Evolutionary conservation across 2,888 invertebrate genomes (phyloP).

Genomic region (Athalia cordata): DNA sequence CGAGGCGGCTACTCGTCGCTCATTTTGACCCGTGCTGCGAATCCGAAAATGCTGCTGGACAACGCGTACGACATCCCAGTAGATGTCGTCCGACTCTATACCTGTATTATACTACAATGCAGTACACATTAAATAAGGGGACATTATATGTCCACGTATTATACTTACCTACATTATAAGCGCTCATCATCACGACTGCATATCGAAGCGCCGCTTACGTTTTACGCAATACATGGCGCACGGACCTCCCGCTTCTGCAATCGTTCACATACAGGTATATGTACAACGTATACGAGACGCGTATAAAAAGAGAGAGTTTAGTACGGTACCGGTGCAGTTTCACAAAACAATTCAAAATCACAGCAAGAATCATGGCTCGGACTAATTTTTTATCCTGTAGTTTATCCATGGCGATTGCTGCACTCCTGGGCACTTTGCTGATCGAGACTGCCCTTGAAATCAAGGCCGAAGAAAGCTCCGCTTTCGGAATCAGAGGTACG

Average conservation of each 20-base stretch:
- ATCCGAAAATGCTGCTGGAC: slow-evolving; percentile 12
- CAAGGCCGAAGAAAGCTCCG: neutral
- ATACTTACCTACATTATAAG: no score
- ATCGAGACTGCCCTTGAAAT: neutral
- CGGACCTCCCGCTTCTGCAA: slow-evolving; percentile 1
- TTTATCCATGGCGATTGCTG: neutral
- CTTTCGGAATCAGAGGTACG: slow-evolving; percentile 6
- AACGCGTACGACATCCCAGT: no score
- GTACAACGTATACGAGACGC: neutral
- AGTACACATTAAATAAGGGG: neutral
- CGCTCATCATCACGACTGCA: no score
- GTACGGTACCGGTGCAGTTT: slow-evolving; percentile 21
- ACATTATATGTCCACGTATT: neutral
- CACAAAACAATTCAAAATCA: neutral
- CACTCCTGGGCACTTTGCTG: neutral
- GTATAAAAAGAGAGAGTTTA: slow-evolving; percentile 45
- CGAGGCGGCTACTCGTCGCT: slow-evolving; percentile 1
- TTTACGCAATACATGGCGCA: neutral
- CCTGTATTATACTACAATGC: neutral
- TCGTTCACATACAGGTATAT: neutral
- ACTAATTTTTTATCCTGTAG: neutral
- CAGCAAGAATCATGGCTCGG: neutral
- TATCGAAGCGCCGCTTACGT: neutral
- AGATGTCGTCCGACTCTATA: no score
- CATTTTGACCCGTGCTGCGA: slow-evolving; percentile 28